Conservation (phyloP, 2,113 vertebrate genomes). For the Halcyon malimbica region DNA sequence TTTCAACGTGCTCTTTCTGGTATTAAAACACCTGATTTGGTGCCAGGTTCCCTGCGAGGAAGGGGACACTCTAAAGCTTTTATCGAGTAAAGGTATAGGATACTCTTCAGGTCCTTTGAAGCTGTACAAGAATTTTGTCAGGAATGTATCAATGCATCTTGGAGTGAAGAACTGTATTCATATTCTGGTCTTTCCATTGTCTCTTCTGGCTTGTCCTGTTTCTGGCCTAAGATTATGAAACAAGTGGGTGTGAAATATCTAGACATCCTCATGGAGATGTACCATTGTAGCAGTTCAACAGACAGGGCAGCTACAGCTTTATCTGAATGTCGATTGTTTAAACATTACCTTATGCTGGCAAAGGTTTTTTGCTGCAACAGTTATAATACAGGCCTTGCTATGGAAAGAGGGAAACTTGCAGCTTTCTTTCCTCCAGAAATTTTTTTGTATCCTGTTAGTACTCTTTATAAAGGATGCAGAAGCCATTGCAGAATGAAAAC, state of each 20-base stretch:
- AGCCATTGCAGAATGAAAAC: neutral
- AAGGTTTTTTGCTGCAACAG: neutral
- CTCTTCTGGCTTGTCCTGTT: neutral
- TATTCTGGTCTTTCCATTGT: neutral
- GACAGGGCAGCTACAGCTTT: neutral
- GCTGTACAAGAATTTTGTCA: neutral
- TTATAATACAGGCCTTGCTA: neutral
- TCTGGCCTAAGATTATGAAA: neutral
- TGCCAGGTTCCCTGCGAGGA: neutral
- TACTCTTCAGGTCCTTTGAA: neutral
- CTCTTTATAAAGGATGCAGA: neutral
- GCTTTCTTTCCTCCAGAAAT: neutral
- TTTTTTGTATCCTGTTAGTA: neutral
- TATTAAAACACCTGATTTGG: neutral
- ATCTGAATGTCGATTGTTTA: neutral
- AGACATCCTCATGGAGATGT: neutral
- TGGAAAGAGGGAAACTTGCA: neutral
- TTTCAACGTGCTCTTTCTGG: neutral
- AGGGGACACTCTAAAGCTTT: neutral
- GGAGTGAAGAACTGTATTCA: neutral
- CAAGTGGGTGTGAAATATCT: neutral
- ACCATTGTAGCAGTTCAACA: neutral
- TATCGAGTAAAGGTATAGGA: neutral
- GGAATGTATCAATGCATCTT: neutral
- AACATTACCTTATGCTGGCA: neutral